A percentile compares a stretch with the other conserved stretches of the same genome.
Evolutionary conservation across 2,113 vertebrate species (phyloP).

Genomic region (Lophura nycthemera): DNA sequence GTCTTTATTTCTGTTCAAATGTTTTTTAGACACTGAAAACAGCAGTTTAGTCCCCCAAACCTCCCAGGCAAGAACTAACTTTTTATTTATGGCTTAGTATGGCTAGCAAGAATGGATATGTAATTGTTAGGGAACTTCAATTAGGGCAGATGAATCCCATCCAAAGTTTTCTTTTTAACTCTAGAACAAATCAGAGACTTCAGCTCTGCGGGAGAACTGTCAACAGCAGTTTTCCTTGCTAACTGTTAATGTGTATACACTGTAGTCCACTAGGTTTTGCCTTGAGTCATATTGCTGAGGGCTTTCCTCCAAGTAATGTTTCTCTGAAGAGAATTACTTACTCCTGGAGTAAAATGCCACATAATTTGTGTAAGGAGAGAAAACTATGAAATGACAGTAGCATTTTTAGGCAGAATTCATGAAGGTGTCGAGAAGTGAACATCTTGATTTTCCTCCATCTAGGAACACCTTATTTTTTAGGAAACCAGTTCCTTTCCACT

Average conservation of each 20-base stretch:
- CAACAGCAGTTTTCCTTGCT: not conserved
- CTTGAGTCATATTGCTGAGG: not conserved
- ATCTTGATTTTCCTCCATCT: not conserved
- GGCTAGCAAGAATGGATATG: not conserved
- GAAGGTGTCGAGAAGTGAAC: not conserved
- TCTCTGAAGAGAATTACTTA: not conserved
- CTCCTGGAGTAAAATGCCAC: not conserved
- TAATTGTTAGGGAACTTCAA: not conserved
- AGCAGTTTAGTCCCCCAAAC: not conserved
- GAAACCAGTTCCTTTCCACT: not conserved
- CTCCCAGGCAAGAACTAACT: not conserved
- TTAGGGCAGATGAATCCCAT: not conserved
- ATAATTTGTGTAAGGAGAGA: not conserved
- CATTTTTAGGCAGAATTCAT: not conserved
- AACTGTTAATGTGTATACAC: not conserved
- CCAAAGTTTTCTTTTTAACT: not conserved
- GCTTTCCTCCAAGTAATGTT: not conserved
- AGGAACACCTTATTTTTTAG: not conserved
- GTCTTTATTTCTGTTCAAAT: not conserved
- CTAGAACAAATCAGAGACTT: not conserved
- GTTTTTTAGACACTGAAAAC: not conserved
- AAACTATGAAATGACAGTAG: not conserved
- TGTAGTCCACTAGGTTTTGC: not conserved
- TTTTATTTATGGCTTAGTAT: not conserved
- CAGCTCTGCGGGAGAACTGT: not conserved